Conservation (phyloP, 1,140 invertebrate genomes). For the Caligus rogercresseyi region DNA sequence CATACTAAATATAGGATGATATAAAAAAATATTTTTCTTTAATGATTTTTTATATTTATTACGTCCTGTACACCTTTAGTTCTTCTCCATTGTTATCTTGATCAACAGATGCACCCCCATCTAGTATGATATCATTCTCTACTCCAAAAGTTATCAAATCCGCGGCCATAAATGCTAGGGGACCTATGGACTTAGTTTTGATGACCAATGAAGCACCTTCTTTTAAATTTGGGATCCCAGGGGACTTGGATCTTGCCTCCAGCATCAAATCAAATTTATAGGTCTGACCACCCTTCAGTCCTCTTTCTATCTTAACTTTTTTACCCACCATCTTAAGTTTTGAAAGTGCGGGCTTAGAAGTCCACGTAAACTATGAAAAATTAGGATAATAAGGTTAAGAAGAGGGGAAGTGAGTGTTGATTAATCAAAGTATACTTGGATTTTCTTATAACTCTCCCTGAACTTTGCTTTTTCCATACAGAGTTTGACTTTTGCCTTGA, state of each 20-base stretch:
- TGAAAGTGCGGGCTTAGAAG: background rate
- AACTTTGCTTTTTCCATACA: background rate
- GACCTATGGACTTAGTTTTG: background rate
- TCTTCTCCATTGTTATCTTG: background rate
- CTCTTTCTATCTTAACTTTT: background rate
- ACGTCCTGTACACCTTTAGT: background rate
- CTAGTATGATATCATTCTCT: background rate
- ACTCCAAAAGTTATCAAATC: background rate
- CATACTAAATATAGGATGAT: background rate
- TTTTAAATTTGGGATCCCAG: background rate
- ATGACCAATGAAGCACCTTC: background rate
- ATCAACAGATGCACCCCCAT: background rate
- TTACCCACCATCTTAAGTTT: background rate
- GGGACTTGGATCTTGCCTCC: background rate
- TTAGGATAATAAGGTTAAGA: too few relatives aligned
- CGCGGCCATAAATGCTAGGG: background rate
- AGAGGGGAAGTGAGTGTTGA: too few relatives aligned
- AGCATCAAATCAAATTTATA: background rate
- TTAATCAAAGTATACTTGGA: background rate
- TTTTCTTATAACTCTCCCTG: background rate
- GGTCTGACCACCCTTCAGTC: background rate
- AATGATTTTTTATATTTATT: background rate
- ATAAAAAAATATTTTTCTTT: background rate
- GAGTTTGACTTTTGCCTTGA: background rate
- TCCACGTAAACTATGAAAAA: background rate